These are phyloP conservation scores for Siniperca obscura DNA, from an alignment of 2,797 vertebrate species.

Conservation along the genomic window DNA sequence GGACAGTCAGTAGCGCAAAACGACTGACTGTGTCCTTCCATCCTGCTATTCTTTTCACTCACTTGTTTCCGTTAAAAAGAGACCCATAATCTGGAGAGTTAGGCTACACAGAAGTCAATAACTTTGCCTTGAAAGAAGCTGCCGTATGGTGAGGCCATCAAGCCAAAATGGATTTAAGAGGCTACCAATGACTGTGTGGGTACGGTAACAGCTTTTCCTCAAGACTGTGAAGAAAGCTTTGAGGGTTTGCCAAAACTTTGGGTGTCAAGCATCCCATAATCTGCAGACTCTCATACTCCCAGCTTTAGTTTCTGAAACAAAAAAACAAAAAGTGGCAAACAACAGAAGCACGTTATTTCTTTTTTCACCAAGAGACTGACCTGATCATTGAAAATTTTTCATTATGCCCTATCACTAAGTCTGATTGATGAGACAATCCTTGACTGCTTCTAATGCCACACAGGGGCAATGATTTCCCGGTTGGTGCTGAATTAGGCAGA, in stretches of 20 bases:
- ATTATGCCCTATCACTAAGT: constrained; percentile 7
- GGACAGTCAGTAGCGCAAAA: constrained; percentile 37
- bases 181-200: constrained; percentile 30
- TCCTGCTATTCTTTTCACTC: constrained; percentile 33
- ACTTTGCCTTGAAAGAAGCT: constrained; percentile 35
- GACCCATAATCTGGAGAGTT: constrained; percentile 33
- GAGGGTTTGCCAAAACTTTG: constrained; percentile 45
- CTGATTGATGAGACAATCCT: constrained; percentile 27
- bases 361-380: background rate
- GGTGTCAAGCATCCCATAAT: constrained; percentile 32
- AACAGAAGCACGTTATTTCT: background rate
- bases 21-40: constrained; percentile 12
- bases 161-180: constrained; percentile 44
- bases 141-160: constrained; percentile 56
- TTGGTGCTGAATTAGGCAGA: constrained; percentile 58
- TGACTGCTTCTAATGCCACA: constrained; percentile 25
- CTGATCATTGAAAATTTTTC: constrained; percentile 19
- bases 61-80: constrained; percentile 37
- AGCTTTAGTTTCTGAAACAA: constrained; percentile 17
- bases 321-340: background rate
- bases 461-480: constrained; percentile 46
- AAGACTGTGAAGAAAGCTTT: constrained; percentile 48
- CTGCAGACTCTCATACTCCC: constrained; percentile 21
- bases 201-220: constrained; percentile 35
- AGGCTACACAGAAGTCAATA: constrained; percentile 29